Evolutionary conservation across 2,888 invertebrate genomes (phyloP).

Genomic region (Tridacna crocea): DNA sequence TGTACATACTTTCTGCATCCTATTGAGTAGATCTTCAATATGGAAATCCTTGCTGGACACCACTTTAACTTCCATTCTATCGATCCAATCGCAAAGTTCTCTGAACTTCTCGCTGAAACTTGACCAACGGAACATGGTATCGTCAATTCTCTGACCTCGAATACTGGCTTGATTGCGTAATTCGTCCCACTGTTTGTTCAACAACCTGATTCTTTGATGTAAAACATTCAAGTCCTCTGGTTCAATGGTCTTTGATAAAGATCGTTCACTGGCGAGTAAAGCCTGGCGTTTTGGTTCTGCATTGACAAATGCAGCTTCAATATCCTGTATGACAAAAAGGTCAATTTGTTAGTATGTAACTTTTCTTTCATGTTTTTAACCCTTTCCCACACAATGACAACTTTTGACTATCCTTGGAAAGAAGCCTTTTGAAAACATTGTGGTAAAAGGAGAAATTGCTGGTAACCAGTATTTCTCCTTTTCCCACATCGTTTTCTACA

Average conservation of each 20-base stretch:
- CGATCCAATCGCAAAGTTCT: slow-evolving; percentile 77
- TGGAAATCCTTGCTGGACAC: slow-evolving; percentile 75
- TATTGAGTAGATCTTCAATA: slow-evolving; percentile 81
- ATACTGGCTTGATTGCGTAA: slow-evolving; percentile 75
- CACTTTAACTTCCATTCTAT: slow-evolving; percentile 77
- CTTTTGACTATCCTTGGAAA: too few relatives aligned
- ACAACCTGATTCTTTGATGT: slow-evolving; percentile 79
- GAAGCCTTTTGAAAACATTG: too few relatives aligned
- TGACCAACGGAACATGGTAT: slow-evolving; percentile 77
- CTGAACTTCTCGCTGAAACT: slow-evolving; percentile 72
- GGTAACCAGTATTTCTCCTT: too few relatives aligned
- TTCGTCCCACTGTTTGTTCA: slow-evolving; percentile 83
- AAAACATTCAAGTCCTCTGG: slow-evolving; percentile 81
- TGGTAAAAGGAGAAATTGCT: too few relatives aligned
- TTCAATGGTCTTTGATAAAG: slow-evolving; percentile 72
- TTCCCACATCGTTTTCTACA: too few relatives aligned
- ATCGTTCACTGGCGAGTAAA: slow-evolving; percentile 72
- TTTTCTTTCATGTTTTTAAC: too few relatives aligned
- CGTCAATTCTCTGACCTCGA: slow-evolving; percentile 72
- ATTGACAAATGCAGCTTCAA: slow-evolving; percentile 73
- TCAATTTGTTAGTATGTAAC: too few relatives aligned
- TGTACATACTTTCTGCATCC: slow-evolving; percentile 75
- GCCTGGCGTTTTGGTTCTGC: slow-evolving; percentile 73
- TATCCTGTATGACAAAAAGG: slow-evolving; percentile 72
- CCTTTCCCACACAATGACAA: too few relatives aligned